Evolutionary conservation across 1,140 invertebrate species (phyloP).

Genomic region (Psix sp.): DNA sequence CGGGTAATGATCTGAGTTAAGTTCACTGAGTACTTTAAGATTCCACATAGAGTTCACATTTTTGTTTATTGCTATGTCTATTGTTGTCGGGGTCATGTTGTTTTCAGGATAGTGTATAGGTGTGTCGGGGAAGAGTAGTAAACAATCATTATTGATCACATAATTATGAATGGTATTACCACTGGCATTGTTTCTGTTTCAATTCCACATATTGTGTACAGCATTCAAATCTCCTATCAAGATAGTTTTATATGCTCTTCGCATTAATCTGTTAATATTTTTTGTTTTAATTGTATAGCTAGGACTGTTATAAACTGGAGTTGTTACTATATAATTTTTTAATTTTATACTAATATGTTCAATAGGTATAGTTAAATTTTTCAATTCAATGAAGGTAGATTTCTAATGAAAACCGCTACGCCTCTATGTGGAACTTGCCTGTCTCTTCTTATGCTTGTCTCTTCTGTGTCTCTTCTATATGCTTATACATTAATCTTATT

Average conservation of each 20-base stretch:
- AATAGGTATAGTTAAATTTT: background rate
- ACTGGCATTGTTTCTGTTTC: conserved; percentile 53
- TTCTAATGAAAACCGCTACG: conserved; percentile 54
- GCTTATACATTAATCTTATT: too few species aligned
- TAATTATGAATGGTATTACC: conserved; percentile 45
- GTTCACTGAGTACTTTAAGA: conserved; percentile 25
- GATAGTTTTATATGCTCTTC: conserved; percentile 50
- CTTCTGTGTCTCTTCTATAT: too few species aligned
- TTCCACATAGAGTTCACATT: conserved; percentile 44
- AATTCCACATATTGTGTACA: conserved; percentile 51
- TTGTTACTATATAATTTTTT: conserved; percentile 43
- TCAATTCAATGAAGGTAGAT: conserved; percentile 18
- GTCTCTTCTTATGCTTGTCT: conserved; percentile 45
- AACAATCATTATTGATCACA: conserved; percentile 44
- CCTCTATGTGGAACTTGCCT: conserved; percentile 32
- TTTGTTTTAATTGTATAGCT: conserved; percentile 28
- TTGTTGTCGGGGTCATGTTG: conserved; percentile 49
- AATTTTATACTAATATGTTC: conserved; percentile 50
- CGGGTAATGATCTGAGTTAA: conserved; percentile 55
- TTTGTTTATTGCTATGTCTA: conserved; percentile 58
- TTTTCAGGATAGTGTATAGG: conserved; percentile 56
- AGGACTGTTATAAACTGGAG: conserved; percentile 57
- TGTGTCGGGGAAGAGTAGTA: conserved; percentile 40
- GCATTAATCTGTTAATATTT: conserved; percentile 41
- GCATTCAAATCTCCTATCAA: conserved; percentile 63